Evolutionary conservation across 2,113 vertebrate species (phyloP).

Genomic region (Peromyscus leucopus): DNA sequence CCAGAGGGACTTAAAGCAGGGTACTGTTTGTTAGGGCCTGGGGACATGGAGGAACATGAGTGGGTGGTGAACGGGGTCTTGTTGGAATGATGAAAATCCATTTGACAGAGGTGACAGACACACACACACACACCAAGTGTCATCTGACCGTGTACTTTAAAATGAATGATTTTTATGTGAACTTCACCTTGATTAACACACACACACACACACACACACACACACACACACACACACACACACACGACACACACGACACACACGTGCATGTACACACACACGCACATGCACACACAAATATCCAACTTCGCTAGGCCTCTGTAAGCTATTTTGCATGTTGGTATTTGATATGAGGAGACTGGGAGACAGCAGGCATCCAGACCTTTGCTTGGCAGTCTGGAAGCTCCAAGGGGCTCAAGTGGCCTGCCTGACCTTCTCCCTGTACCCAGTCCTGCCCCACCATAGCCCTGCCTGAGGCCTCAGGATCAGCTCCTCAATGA

Average conservation of each 20-base stretch:
- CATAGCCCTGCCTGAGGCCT: not conserved
- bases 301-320: not conserved
- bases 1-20: not conserved
- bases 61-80: not conserved
- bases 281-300: no score
- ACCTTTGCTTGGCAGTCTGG: not conserved
- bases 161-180: not conserved
- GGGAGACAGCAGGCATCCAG: not conserved
- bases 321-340: no score
- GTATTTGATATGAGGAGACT: not conserved
- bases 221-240: not conserved
- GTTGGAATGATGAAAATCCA: not conserved
- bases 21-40: not conserved
- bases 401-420: not conserved
- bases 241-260: no score
- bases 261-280: no score
- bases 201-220: no score
- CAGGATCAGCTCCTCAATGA: not conserved
- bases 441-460: accelerated
- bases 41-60: not conserved
- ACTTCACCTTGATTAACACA: not conserved
- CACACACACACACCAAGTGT: not conserved
- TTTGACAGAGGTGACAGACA: not conserved
- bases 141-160: not conserved
- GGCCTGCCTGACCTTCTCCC: not conserved